phyloP scores from a whole-genome alignment of 2,113 vertebrate genomes.

The Athene noctua region DNA sequence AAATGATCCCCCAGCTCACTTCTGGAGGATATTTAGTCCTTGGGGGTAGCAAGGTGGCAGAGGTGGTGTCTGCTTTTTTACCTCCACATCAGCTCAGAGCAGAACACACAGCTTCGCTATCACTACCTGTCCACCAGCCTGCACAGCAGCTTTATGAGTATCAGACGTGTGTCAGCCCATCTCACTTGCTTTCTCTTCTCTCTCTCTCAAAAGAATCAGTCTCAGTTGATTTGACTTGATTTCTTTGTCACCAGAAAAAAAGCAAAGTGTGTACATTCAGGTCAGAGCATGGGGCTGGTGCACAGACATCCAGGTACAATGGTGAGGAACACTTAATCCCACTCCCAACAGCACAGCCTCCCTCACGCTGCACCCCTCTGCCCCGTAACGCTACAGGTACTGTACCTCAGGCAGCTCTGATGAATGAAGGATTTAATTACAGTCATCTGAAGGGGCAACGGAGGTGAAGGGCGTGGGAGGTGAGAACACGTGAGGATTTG shows the following conservation, averaged over 20 bases:
- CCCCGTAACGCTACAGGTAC: rapidly evolving
- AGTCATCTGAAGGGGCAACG: background rate
- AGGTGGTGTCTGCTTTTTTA: background rate
- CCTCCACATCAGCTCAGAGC: background rate
- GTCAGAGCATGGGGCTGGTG: background rate
- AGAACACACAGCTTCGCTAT: background rate
- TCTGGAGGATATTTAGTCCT: background rate
- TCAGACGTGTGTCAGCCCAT: background rate
- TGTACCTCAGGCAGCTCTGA: background rate
- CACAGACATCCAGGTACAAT: background rate
- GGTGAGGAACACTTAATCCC: background rate
- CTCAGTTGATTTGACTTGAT: background rate
- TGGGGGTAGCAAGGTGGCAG: background rate
- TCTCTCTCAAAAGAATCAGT: background rate
- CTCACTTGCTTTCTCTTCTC: background rate
- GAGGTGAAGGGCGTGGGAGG: background rate
- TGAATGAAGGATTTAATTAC: background rate
- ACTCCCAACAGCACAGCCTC: background rate
- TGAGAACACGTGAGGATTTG: background rate
- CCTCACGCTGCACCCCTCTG: background rate
- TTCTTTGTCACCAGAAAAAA: background rate
- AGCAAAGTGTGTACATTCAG: background rate
- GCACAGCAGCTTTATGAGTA: background rate
- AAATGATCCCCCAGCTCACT: background rate
- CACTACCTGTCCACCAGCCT: background rate